Conservation (phyloP, 2,797 vertebrate genomes). For the Gephyroberyx darwinii region DNA sequence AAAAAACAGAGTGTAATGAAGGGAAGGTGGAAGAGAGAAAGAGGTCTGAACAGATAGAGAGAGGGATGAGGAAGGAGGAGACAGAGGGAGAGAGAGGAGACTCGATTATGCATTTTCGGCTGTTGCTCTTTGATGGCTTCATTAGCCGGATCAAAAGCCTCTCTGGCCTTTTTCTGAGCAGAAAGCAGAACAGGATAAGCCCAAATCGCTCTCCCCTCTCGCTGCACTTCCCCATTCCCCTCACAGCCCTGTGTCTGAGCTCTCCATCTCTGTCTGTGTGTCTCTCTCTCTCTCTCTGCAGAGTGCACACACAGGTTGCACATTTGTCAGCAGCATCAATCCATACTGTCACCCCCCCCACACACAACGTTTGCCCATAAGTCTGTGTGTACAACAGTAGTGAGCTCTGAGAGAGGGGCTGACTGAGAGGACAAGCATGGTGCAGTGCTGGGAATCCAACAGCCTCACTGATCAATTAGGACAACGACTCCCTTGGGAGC, state of each 20-base stretch:
- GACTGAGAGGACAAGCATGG: slow-evolving; percentile 29
- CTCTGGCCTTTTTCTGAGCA: slow-evolving; percentile 35
- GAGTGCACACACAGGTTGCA: neutral
- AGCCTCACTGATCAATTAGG: slow-evolving; percentile 66
- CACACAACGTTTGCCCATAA: neutral
- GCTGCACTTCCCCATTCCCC: slow-evolving; percentile 8
- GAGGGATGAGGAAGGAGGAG: slow-evolving; percentile 1
- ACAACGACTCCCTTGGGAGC: slow-evolving; percentile 58
- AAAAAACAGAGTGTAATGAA: slow-evolving; percentile 15
- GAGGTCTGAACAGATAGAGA: slow-evolving; percentile 11
- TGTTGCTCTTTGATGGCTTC: slow-evolving; percentile 50
- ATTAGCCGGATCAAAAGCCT: slow-evolving; percentile 55
- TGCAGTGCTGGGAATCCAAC: slow-evolving; percentile 48
- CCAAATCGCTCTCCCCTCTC: slow-evolving; percentile 19
- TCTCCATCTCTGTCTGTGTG: neutral
- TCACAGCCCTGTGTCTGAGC: slow-evolving; percentile 1
- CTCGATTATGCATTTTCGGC: slow-evolving; percentile 37
- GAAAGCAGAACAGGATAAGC: slow-evolving; percentile 30
- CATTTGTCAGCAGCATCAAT: neutral
- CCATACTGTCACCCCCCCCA: neutral
- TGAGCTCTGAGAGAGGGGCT: slow-evolving; percentile 23
- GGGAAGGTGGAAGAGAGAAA: slow-evolving; percentile 3
- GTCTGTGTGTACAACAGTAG: slow-evolving; percentile 1
- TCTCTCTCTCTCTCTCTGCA: slow-evolving; percentile 11
- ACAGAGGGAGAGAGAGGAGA: slow-evolving; percentile 23